These are phyloP conservation scores for Thysanoteuthis rhombus DNA, from an alignment of 2,888 invertebrate species.

Conservation along the genomic window DNA sequence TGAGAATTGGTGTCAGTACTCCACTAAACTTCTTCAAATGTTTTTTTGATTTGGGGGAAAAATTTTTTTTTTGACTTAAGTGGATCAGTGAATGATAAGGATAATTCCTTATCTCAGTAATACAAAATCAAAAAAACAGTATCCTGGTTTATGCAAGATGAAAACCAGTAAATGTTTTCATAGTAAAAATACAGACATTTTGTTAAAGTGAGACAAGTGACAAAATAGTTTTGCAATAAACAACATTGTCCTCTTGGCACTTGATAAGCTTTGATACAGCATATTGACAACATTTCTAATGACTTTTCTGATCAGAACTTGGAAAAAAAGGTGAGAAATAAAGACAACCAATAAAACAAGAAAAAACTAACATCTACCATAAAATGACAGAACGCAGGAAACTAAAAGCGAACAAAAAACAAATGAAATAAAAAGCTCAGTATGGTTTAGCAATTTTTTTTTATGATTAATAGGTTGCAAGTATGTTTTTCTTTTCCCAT, in stretches of 20 bases:
- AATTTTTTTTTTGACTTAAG: too few species aligned
- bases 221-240: not conserved
- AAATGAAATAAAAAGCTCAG: not conserved
- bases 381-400: not conserved
- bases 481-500: not conserved
- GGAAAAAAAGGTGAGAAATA: not conserved
- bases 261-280: not conserved
- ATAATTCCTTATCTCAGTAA: too few species aligned
- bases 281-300: not conserved
- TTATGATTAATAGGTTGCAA: not conserved
- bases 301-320: not conserved
- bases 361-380: not conserved
- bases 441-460: not conserved
- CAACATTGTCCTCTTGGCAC: not conserved
- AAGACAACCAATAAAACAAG: not conserved
- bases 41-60: too few species aligned
- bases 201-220: not conserved
- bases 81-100: too few species aligned
- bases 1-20: too few species aligned
- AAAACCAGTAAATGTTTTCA: not conserved
- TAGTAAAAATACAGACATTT: not conserved
- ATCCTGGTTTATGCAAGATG: not conserved
- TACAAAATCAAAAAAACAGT: too few species aligned
- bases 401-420: not conserved
- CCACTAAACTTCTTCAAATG: too few species aligned